Conservation (phyloP, 2,888 invertebrate genomes). For the Sesia bembeciformis region DNA sequence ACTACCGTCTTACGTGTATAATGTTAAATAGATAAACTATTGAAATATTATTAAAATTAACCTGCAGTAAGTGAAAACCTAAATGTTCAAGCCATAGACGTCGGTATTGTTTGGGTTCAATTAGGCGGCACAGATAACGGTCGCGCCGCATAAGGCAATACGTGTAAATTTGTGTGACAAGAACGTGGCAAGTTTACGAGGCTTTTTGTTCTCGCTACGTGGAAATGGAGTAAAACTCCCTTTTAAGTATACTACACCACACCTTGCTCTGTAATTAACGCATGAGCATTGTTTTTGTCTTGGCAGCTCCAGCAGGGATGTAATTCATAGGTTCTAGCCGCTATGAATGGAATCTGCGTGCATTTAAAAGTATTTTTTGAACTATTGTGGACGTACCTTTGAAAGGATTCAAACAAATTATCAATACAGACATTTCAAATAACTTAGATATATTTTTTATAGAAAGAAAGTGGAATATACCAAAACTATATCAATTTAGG, state of each 20-base stretch:
- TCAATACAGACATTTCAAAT: no score
- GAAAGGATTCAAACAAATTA: no score
- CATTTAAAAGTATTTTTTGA: background rate
- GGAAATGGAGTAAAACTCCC: conserved; percentile 10
- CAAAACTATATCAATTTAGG: no score
- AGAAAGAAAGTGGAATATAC: no score
- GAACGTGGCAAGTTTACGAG: conserved; percentile 21
- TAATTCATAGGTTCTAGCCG: no score
- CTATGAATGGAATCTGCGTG: background rate
- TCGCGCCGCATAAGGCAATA: conserved; percentile 14
- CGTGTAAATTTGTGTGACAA: conserved; percentile 25
- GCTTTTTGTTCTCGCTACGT: conserved; percentile 15
- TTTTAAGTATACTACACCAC: background rate
- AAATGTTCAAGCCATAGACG: background rate
- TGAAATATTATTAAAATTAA: background rate
- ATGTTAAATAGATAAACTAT: background rate
- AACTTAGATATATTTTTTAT: no score
- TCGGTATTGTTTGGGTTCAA: conserved; percentile 18
- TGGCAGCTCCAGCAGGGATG: no score
- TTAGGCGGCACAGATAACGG: conserved; percentile 11
- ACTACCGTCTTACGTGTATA: no score
- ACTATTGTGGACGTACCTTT: no score
- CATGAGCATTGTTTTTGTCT: background rate
- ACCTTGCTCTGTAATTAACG: background rate
- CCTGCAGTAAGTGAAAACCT: background rate